Conservation (phyloP, 2,888 invertebrate genomes). For the Hemistola chrysoprasaria region DNA sequence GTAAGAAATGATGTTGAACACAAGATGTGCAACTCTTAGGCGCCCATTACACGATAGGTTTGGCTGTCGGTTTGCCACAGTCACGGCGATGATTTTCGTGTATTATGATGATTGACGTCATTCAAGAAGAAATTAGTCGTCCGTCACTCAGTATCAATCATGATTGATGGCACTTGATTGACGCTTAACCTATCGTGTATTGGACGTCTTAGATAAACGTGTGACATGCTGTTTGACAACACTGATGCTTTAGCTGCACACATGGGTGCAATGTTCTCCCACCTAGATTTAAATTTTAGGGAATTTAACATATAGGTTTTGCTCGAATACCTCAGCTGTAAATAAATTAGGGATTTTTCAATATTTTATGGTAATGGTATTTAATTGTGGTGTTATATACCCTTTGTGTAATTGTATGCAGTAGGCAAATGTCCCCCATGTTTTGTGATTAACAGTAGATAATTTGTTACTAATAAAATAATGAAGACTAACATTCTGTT, state of each 20-base stretch:
- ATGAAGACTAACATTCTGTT: conserved; percentile 45
- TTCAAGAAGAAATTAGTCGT: too few species aligned
- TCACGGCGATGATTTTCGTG: too few species aligned
- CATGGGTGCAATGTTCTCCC: conserved; percentile 27
- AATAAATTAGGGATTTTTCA: conserved; percentile 4
- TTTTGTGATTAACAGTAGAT: conserved; percentile 29
- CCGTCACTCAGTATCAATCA: too few species aligned
- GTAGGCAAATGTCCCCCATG: conserved; percentile 18
- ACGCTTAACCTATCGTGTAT: too few species aligned
- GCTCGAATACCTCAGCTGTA: conserved; percentile 4
- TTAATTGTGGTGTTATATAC: conserved; percentile 24
- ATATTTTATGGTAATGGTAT: conserved; percentile 20
- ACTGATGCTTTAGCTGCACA: conserved; percentile 46
- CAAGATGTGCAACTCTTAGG: conserved; percentile 35
- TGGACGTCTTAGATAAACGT: conserved; percentile 8
- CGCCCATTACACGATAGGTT: too few species aligned
- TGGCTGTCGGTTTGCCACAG: too few species aligned
- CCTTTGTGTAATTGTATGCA: conserved; percentile 25
- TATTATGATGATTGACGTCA: too few species aligned
- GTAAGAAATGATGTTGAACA: conserved; percentile 31
- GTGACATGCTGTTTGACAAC: conserved; percentile 30
- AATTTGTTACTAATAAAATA: conserved; percentile 32
- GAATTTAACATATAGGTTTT: not conserved
- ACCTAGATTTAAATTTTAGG: conserved; percentile 9
- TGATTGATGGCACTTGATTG: too few species aligned